Conservation (phyloP, 2,113 vertebrate genomes). For the Corythoichthys intestinalis region DNA sequence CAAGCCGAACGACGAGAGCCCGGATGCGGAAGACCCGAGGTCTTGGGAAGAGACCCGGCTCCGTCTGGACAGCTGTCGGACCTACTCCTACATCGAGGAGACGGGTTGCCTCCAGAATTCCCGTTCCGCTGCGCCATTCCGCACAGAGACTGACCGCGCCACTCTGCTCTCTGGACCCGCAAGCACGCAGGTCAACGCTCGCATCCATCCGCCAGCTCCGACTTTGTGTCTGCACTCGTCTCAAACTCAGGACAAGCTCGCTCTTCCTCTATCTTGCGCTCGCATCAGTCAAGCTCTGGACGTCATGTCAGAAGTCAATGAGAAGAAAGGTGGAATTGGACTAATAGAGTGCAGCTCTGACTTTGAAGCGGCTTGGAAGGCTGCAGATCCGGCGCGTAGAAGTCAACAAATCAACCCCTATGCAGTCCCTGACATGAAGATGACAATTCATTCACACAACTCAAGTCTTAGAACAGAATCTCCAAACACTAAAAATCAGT, state of each 20-base stretch:
- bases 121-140: constrained; percentile 49
- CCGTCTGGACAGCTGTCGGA: constrained; percentile 67
- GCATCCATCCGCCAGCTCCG: constrained; percentile 54
- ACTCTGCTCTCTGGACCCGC: constrained; percentile 34
- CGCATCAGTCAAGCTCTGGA: constrained; percentile 64
- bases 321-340: constrained; percentile 52
- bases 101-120: constrained; percentile 72
- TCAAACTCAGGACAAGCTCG: constrained; percentile 66
- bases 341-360: constrained; percentile 62
- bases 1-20: constrained; percentile 38
- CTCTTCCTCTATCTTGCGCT: constrained; percentile 60
- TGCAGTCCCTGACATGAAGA: constrained; percentile 44
- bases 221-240: constrained; percentile 56
- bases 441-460: constrained; percentile 52
- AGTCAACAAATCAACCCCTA: constrained; percentile 45
- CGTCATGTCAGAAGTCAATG: constrained; percentile 57
- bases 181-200: constrained; percentile 38
- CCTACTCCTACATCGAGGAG: constrained; percentile 74
- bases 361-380: constrained; percentile 66
- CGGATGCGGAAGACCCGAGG: constrained; percentile 46
- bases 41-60: constrained; percentile 69
- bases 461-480: constrained; percentile 41
- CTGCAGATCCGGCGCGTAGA: constrained; percentile 46
- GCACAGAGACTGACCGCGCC: constrained; percentile 43
- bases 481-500: constrained; percentile 46